phyloP scores from a whole-genome alignment of 2,888 invertebrate species.

The Cataglyphis altisquamis region DNA sequence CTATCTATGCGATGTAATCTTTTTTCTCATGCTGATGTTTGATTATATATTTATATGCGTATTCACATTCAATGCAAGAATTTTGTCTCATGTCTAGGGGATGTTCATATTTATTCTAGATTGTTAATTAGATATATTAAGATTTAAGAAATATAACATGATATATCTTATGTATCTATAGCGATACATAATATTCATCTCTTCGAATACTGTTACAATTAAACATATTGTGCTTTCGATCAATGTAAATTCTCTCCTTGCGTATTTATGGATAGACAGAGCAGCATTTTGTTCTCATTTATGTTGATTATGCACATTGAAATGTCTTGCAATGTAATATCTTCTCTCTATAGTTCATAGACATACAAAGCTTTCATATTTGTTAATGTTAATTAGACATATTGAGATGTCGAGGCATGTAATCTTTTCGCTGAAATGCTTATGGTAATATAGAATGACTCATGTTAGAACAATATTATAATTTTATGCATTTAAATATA shows the following conservation, averaged over 20 bases:
- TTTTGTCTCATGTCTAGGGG: neutral
- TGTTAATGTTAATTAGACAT: constrained; percentile 36
- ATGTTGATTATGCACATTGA: constrained; percentile 27
- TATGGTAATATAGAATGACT: neutral
- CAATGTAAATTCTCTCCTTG: neutral
- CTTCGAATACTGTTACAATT: neutral
- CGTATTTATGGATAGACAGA: neutral
- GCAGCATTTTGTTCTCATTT: neutral
- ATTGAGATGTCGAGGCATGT: constrained; percentile 12
- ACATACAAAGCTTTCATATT: neutral
- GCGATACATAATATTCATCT: too few relatives aligned
- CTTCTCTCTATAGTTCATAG: neutral
- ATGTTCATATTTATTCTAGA: neutral
- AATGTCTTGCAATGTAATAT: constrained; percentile 12
- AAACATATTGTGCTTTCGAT: constrained; percentile 13
- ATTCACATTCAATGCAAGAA: neutral
- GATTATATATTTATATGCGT: neutral
- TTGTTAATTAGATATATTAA: neutral
- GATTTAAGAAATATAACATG: neutral
- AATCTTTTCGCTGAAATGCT: neutral
- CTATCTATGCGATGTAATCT: neutral
- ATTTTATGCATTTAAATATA: neutral
- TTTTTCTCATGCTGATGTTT: neutral
- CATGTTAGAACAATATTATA: neutral
- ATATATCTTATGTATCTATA: neutral